Percentiles rank a stretch among this genome's conserved stretches.
Evolutionary conservation across 1,140 invertebrate genomes (phyloP).

Genomic region (Geopemphigus sp.): DNA sequence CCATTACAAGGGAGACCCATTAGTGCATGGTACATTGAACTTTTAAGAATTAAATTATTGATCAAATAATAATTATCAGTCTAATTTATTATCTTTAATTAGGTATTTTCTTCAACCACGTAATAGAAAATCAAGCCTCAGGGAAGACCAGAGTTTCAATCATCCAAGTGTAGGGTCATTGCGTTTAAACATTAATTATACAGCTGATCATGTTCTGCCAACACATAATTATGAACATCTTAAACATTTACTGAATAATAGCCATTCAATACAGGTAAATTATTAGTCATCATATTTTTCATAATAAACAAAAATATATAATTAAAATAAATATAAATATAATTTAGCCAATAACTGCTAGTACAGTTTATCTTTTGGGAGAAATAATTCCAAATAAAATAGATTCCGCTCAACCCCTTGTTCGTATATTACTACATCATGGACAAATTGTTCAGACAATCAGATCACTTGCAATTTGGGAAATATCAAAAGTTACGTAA

Average conservation of each 20-base stretch:
- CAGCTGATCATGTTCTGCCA: constrained; percentile 82
- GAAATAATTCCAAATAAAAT: constrained; percentile 81
- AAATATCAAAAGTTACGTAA: constrained; percentile 85
- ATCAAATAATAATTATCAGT: not conserved
- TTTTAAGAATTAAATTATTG: constrained; percentile 42
- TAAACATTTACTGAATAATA: constrained; percentile 71
- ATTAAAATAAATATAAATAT: constrained; percentile 33
- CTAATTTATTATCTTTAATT: not conserved
- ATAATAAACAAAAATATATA: not conserved
- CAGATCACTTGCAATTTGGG: constrained; percentile 74
- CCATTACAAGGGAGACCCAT: constrained; percentile 66
- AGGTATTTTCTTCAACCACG: constrained; percentile 78
- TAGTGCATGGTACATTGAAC: constrained; percentile 61
- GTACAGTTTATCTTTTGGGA: constrained; percentile 75
- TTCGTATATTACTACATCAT: constrained; percentile 79
- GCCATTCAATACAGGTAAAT: constrained; percentile 68
- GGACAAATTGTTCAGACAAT: constrained; percentile 80
- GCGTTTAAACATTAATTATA: constrained; percentile 81
- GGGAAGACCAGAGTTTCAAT: constrained; percentile 47
- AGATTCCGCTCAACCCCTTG: constrained; percentile 82
- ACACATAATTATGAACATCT: constrained; percentile 75
- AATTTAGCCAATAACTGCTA: constrained; percentile 77
- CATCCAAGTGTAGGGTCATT: constrained; percentile 68
- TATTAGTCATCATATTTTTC: constrained; percentile 48
- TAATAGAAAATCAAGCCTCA: constrained; percentile 66